Evolutionary conservation across 2,888 invertebrate genomes (phyloP), one percentile per base, ranked within the genome.

Genomic region (Scrobipalpa atriplicella): DNA sequence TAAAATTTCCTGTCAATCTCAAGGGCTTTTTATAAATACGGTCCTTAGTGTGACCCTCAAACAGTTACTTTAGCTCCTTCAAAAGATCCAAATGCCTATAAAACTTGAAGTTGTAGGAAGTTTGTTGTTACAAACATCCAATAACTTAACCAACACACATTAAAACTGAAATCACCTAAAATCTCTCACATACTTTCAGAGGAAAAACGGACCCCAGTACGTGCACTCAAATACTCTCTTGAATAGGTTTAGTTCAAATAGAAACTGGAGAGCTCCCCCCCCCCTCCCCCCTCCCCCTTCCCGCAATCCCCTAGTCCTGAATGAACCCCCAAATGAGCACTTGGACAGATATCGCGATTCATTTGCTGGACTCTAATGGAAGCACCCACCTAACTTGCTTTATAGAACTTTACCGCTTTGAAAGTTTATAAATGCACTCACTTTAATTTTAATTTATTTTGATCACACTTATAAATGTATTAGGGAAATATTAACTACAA

Each of bases 281-380:
- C 13, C 13, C 47, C 6, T 16, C 47, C 47, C 6, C 47, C 13
- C 43, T 13, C 1, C 47, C 47, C 47, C 5, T 16, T 16, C 29
- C 29, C 29, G 16, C n/a, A 47, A 47, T 47, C 16, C 47, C 47
- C 47, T 47, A n/a, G 16, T 1, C 47, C 47, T 47, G 47, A 47
- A 47, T 47, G 47, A 47, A n/a, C 47, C 13, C 43, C 47, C 47
- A 47, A 47, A 47, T 47, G 47, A 47, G n/a, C 47, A 47, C 47
- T 47, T 47, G 47, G 47, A 47, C 47, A 47, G 47, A 47, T 47
- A 47, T 16, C 16, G 47, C 47, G 43, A 43, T 43, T 43, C 43
- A 43, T 47, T 47, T 47, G 47, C n/a, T 47, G 47, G 47, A 47
- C 47, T n/a, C 47, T 47, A 47, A 47, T 47, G 47, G 47, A 47